Evolutionary conservation across 2,113 vertebrate genomes (phyloP), one percentile per base, ranked within the genome.

Genomic region (Synodontis membranacea): DNA sequence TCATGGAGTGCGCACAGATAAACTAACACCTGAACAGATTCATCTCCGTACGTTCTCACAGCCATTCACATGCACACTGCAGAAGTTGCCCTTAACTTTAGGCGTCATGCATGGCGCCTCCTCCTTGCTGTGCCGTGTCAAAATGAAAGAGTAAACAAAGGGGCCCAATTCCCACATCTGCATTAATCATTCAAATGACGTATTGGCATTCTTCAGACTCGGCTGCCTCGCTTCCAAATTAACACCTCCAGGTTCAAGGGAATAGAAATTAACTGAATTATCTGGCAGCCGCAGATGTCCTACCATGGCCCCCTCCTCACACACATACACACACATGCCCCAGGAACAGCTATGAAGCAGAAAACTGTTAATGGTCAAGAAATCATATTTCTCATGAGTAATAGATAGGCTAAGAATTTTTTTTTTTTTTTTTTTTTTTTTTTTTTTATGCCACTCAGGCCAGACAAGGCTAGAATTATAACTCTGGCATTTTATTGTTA

Each of bases 191-290:
- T 97, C 96, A 97, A 95, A 96, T 96, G 96, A 96, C 95, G 95
- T 97, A 96, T 97, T 97, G 96, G 96, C 96, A 97, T 97, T 96
- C 96, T 96, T 96, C 93, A 96, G 95, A 94, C 96, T 97, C 95
- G 95, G 95, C 96, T 96, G 96, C 96, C 96, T 94, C 95, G 94
- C 95, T 96, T 97, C 96, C 96, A 97, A 97, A 97, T 97, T 96
- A 97, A 97, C 96, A 97, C 96, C 96, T 96, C 96, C 96, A 96
- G 96, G 95, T 97, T 97, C 96, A 96, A 95, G 96, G 96, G 96
- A 97, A 96, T 96, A 96, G 96, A 97, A 97, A 97, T 96, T 96
- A 96, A 97, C 96, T 95, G 96, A 97, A 97, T 96, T 96, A 97
- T 97, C 96, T 97, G 96, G 95, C 96, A 97, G 96, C 94, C 96